Evolutionary conservation across 2,888 invertebrate genomes (phyloP).

Genomic region (Baccha elongata): DNA sequence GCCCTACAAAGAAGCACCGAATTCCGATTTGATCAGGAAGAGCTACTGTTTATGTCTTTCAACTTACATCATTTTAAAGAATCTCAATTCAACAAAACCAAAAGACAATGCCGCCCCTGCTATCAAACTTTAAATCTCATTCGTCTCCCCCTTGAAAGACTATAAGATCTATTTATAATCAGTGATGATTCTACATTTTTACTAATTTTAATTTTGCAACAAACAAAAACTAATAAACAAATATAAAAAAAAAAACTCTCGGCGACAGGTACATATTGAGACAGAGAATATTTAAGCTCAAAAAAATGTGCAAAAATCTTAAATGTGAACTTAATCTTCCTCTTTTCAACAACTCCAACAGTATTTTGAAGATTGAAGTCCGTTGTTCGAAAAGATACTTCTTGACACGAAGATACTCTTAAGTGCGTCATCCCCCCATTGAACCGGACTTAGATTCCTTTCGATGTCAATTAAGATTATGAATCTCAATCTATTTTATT

Average conservation of each 20-base stretch:
- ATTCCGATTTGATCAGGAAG: constrained; percentile 27
- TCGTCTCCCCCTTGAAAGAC: neutral
- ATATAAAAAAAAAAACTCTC: neutral
- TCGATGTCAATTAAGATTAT: constrained; percentile 54
- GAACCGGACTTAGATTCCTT: constrained; percentile 71
- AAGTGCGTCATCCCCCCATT: constrained; percentile 50
- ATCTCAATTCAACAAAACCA: neutral
- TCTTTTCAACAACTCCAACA: constrained; percentile 2
- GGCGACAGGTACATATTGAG: constrained; percentile 12
- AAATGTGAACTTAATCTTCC: constrained; percentile 39
- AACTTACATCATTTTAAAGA: constrained; percentile 12
- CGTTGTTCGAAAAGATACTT: constrained; percentile 5
- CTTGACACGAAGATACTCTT: constrained; percentile 34
- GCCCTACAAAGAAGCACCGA: constrained; percentile 30
- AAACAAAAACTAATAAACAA: neutral
- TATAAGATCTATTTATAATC: constrained; percentile 34
- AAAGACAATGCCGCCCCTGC: constrained; percentile 10
- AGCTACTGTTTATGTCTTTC: constrained; percentile 15
- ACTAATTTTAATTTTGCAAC: neutral
- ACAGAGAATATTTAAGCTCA: neutral
- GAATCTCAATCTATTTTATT: constrained; percentile 51
- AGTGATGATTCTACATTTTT: constrained; percentile 14
- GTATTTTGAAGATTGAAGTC: constrained; percentile 8
- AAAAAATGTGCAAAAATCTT: constrained; percentile 19
- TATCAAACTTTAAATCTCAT: neutral